Percentiles rank a stretch among this genome's conserved stretches.
Conservation (phyloP, 2,113 vertebrate species). For the Micronycteris hirsuta region DNA sequence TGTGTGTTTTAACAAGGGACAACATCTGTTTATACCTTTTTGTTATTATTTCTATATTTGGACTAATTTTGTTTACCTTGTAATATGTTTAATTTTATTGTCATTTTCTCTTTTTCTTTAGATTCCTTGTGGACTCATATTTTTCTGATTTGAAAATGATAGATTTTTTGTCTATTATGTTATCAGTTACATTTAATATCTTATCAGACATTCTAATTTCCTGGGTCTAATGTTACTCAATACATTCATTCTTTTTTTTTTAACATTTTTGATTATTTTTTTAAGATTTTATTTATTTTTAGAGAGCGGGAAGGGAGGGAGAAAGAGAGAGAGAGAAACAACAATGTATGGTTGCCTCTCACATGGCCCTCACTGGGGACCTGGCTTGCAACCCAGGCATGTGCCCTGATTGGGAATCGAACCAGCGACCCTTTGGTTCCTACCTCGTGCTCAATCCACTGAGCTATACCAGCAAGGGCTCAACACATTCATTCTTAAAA, state of each 20-base stretch:
- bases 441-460: too few relatives aligned
- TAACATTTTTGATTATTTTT: too few relatives aligned
- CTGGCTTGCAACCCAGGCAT: too few relatives aligned
- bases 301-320: too few relatives aligned
- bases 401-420: too few relatives aligned
- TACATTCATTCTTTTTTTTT: not conserved
- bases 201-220: not conserved
- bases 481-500: not conserved
- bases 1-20: not conserved
- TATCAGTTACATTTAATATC: not conserved
- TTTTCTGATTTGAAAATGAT: not conserved
- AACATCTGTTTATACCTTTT: not conserved
- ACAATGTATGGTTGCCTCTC: too few relatives aligned
- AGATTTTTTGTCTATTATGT: not conserved
- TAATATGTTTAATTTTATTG: not conserved
- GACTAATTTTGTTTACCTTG: not conserved
- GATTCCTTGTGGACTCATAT: not conserved
- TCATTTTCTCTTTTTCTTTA: not conserved
- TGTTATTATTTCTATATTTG: not conserved
- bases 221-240: not conserved
- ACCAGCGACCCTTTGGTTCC: too few relatives aligned
- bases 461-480: too few relatives aligned
- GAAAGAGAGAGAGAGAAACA: too few relatives aligned
- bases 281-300: too few relatives aligned
- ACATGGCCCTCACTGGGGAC: too few relatives aligned